These are phyloP conservation scores for Lycophotia porphyrea DNA, from an alignment of 2,888 invertebrate species.

Conservation along the genomic window DNA sequence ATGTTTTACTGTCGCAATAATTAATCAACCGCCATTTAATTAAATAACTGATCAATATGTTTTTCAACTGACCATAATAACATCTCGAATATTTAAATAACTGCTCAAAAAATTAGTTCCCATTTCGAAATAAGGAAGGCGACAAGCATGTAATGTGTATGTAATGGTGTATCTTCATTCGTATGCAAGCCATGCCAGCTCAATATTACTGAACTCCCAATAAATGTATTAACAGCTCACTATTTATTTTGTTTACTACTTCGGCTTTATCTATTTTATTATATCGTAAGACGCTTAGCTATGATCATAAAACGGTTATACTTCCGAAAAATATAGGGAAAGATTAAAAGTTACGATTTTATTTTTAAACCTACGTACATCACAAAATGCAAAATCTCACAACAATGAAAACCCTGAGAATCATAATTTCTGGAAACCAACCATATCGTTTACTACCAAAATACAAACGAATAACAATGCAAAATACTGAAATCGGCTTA, in stretches of 20 bases:
- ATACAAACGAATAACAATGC: background rate
- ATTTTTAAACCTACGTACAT: background rate
- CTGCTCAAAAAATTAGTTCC: too few species aligned
- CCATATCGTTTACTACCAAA: background rate
- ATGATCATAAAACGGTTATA: background rate
- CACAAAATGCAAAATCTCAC: background rate
- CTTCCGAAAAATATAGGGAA: too few species aligned
- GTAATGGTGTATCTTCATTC: conserved; percentile 26
- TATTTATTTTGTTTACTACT: conserved; percentile 35
- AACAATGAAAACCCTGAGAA: background rate
- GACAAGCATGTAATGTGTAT: too few species aligned
- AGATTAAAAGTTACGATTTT: background rate
- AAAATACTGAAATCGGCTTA: background rate
- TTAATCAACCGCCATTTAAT: too few species aligned
- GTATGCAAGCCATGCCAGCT: conserved; percentile 42
- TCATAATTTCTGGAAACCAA: background rate
- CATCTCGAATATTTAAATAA: too few species aligned
- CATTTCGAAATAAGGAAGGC: too few species aligned
- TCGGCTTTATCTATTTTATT: conserved; percentile 18
- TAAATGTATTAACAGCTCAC: conserved; percentile 43
- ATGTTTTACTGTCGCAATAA: too few species aligned
- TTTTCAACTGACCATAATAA: too few species aligned
- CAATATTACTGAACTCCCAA: conserved; percentile 47
- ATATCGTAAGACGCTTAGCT: conserved; percentile 6
- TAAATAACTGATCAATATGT: too few species aligned